Base-by-base conservation (phyloP, 1,140 invertebrate genomes). In the Brachionus calyciflorus region DNA sequence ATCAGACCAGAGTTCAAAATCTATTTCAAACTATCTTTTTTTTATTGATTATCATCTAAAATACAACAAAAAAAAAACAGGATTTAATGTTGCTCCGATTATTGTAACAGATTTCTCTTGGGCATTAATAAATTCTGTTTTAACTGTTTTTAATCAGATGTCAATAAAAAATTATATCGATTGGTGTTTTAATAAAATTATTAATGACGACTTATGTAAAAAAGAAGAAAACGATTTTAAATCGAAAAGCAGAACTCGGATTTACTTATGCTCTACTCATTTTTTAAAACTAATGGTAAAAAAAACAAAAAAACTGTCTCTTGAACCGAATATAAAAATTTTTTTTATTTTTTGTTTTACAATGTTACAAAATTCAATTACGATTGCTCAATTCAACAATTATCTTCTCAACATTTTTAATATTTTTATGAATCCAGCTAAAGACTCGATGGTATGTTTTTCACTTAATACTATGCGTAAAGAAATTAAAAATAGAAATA, bases 331-430 rank as follows among this genome's bases (percentile, higher is more conserved):
- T 26, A 28, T 55, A 0, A 55, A 55, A 26, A 55, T 0, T 55
- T 55, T 55, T 26, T 55, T 55, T 30, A 55, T 55, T 55, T 55
- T 55, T 55, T 55, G 51, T 55, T 55, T 55, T 55, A 24, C 51
- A 55, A 55, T 55, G 51, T 26, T 55, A 21, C 51, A 55, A 55
- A 55, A 55, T 55, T 55, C 51, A 24, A 55, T 55, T 55, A 55
- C 26, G 9, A 30, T 37, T 9, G 33, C 33, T 14, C 51, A 55
- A 55, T 55, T 55, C 26, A 55, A 55, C 26, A 24, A 55, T 24
- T 55, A 55, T 55, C 51, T 55, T 21, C 26, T 55, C 21, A 55
- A 55, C 26, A 55, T 55, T 24, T 55, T 55, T 26, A 55, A 55
- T 55, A 55, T 55, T 55, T 55, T 55, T 26, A 55, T 24, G 26